A percentile compares a stretch with the other conserved stretches of the same genome.
phyloP scores from a whole-genome alignment of 2,113 vertebrate genomes.

The Phrynocephalus versicolor region DNA sequence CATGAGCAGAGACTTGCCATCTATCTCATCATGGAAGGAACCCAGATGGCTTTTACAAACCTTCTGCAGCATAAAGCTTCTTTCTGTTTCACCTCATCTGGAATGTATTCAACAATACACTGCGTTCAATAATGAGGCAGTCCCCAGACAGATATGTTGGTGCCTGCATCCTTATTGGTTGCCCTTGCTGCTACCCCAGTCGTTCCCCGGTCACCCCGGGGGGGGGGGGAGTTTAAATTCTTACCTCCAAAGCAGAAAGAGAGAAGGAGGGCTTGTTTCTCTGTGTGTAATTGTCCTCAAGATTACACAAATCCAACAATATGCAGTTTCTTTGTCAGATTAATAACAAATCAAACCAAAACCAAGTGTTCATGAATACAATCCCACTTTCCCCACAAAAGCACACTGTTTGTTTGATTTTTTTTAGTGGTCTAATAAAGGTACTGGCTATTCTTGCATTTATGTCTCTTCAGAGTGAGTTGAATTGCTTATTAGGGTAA shows the following conservation, averaged over 20 bases:
- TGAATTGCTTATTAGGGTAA: too few species aligned
- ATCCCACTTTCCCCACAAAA: neutral
- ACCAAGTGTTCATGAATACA: too few species aligned
- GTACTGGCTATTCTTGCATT: too few species aligned
- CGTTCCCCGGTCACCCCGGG: too few species aligned
- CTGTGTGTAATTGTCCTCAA: too few species aligned
- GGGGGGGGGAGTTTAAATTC: constrained; percentile 54
- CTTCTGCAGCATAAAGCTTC: constrained; percentile 19
- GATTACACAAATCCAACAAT: too few species aligned
- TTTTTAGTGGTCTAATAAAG: too few species aligned
- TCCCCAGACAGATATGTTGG: constrained; percentile 35
- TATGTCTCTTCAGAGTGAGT: too few species aligned
- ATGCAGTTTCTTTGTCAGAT: too few species aligned
- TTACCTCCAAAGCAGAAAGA: constrained; percentile 24
- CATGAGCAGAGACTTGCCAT: neutral
- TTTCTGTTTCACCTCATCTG: neutral
- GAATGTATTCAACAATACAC: neutral
- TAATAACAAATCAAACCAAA: too few species aligned
- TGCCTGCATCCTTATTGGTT: constrained; percentile 21
- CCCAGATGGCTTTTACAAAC: neutral
- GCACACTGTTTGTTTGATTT: too few species aligned
- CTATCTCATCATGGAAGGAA: constrained; percentile 24
- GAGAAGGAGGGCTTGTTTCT: neutral
- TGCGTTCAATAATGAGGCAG: constrained; percentile 31
- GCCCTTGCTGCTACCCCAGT: constrained; percentile 40